A percentile compares a stretch with the other conserved stretches of the same genome.
phyloP scores from a whole-genome alignment of 2,797 vertebrate species.

The Poeciliopsis gracilis region DNA sequence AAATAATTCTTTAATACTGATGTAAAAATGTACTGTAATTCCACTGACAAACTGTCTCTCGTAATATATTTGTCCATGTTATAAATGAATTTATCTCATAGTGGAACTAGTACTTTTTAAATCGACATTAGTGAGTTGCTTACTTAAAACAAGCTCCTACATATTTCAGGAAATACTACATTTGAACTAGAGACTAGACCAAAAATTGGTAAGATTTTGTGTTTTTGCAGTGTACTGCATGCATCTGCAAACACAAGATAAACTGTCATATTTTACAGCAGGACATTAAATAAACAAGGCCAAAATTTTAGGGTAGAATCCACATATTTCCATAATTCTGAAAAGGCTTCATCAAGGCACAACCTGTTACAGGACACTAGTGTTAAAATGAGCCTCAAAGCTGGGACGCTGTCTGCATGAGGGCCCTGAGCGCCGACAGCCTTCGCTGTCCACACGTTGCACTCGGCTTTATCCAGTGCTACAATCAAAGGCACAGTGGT shows the following conservation, averaged over 20 bases:
- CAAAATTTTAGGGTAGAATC: slow-evolving; percentile 31
- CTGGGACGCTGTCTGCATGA: slow-evolving; percentile 39
- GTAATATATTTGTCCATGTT: no score
- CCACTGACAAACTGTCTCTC: no score
- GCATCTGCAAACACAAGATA: slow-evolving; percentile 51
- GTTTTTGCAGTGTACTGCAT: slow-evolving; percentile 27
- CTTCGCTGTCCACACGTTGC: slow-evolving; percentile 50
- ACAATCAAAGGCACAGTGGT: slow-evolving; percentile 71
- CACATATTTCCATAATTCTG: slow-evolving; percentile 35
- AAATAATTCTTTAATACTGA: no score
- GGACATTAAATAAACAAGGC: slow-evolving; percentile 38
- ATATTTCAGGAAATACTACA: no score
- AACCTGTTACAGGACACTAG: slow-evolving; percentile 31
- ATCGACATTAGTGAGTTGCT: no score
- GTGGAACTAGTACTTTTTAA: no score
- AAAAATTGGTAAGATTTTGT: no score
- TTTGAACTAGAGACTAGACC: no score
- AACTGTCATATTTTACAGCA: slow-evolving; percentile 55
- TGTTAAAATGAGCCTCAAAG: slow-evolving; percentile 34
- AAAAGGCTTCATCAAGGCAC: slow-evolving; percentile 31
- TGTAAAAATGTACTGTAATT: no score
- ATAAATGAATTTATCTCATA: no score
- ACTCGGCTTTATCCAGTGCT: slow-evolving; percentile 68
- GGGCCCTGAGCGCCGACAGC: slow-evolving; percentile 51
- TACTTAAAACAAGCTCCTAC: no score